These are phyloP conservation scores for Mycalesis mineus DNA, from an alignment of 2,888 invertebrate species.

Conservation along the genomic window DNA sequence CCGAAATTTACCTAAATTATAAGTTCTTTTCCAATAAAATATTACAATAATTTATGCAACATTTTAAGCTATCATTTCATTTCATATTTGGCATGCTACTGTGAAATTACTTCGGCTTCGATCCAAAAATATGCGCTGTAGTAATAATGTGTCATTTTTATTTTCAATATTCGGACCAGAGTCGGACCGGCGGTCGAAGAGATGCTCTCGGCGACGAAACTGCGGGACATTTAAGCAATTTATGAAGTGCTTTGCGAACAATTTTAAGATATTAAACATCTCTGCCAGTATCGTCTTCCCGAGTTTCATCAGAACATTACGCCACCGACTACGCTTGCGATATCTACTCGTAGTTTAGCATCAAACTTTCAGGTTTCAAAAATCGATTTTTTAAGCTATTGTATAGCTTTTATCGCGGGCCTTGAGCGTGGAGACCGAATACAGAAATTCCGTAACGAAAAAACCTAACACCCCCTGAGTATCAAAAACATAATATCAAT, in stretches of 20 bases:
- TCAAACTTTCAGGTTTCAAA: no score
- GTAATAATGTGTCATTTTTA: slow-evolving; percentile 51
- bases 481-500: no score
- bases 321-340: no score
- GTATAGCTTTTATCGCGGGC: no score
- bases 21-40: not conserved
- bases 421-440: no score
- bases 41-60: not conserved
- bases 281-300: slow-evolving; percentile 5
- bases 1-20: no score
- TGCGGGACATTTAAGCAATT: slow-evolving; percentile 32
- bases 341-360: no score
- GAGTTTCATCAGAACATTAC: no score
- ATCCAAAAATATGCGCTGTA: slow-evolving; percentile 31
- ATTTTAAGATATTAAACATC: slow-evolving; percentile 19
- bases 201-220: slow-evolving; percentile 38
- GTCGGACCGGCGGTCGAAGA: slow-evolving; percentile 34
- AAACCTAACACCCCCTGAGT: no score
- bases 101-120: slow-evolving; percentile 1
- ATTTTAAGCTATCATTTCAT: not conserved
- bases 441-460: no score
- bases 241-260: slow-evolving; percentile 31
- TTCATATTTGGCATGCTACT: not conserved
- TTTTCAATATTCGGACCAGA: slow-evolving; percentile 49
- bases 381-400: no score